Percentiles rank a stretch among this genome's conserved stretches.
Conservation (phyloP, 2,797 vertebrate species). For the Epinephelus coioides region DNA sequence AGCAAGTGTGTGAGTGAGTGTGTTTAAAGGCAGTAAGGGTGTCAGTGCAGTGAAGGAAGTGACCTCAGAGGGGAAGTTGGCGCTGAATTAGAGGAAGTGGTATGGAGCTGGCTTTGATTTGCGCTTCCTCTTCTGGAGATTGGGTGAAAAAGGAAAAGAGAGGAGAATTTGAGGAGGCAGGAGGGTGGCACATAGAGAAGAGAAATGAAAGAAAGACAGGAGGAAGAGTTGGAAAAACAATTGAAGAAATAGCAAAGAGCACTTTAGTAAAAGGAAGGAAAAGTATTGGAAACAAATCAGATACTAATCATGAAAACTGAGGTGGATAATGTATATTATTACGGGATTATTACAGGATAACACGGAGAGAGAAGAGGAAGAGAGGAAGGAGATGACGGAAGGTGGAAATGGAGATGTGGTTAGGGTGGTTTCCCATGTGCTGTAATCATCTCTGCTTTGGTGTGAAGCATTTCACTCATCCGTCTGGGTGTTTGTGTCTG, state of each 20-base stretch:
- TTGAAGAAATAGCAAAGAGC: background rate
- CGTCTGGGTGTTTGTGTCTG: conserved; percentile 42
- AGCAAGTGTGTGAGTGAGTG: conserved; percentile 9
- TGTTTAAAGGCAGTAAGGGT: conserved; percentile 55
- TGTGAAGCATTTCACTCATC: conserved; percentile 60
- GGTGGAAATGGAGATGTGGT: conserved; percentile 56
- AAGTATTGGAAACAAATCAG: conserved; percentile 1
- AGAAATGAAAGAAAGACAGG: conserved; percentile 12
- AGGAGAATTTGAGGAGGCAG: conserved; percentile 27
- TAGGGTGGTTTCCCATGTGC: conserved; percentile 57
- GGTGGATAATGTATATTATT: conserved; percentile 30
- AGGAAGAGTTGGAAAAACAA: background rate
- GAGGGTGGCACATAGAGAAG: background rate
- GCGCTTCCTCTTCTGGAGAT: conserved; percentile 62
- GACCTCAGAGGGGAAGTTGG: conserved; percentile 80
- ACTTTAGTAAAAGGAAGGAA: background rate
- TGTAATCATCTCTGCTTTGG: conserved; percentile 71
- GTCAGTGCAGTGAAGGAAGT: conserved; percentile 77
- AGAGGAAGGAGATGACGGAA: conserved; percentile 42
- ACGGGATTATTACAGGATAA: conserved; percentile 41
- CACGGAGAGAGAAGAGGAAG: conserved; percentile 22
- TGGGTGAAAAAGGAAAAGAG: conserved; percentile 40
- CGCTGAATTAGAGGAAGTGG: conserved; percentile 84
- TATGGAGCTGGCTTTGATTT: conserved; percentile 65
- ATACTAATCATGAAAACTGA: background rate